A percentile compares a stretch with the other conserved stretches of the same genome.
Evolutionary conservation across 2,113 vertebrate genomes (phyloP).

Genomic region (Maccullochella peelii): DNA sequence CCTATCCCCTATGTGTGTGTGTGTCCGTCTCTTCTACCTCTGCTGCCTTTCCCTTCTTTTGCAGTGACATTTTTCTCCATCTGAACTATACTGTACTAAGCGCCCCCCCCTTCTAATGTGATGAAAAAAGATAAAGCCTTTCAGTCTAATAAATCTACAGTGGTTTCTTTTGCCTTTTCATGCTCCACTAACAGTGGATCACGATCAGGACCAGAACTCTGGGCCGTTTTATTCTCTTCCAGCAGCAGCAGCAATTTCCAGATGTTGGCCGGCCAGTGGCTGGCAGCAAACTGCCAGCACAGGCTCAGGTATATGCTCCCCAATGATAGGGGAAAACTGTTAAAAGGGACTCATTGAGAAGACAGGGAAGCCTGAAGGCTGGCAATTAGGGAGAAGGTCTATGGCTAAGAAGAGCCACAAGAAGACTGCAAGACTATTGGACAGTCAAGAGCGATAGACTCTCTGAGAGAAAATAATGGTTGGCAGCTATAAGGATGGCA

Average conservation of each 20-base stretch:
- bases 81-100: constrained; percentile 36
- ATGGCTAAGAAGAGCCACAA: not conserved
- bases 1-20: constrained; percentile 36
- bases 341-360: constrained; percentile 29
- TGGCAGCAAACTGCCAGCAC: constrained; percentile 63
- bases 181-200: constrained; percentile 64
- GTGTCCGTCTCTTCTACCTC: constrained; percentile 25
- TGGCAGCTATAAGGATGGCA: constrained; percentile 44
- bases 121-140: constrained; percentile 76
- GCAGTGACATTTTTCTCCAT: constrained; percentile 62
- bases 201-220: constrained; percentile 64
- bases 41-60: constrained; percentile 56
- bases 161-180: constrained; percentile 69
- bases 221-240: constrained; percentile 67
- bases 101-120: constrained; percentile 39
- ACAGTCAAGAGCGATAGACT: constrained; percentile 51
- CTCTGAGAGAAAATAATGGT: constrained; percentile 52
- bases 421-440: constrained; percentile 30
- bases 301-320: constrained; percentile 61
- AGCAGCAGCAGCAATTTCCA: constrained; percentile 72
- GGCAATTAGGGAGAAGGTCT: constrained; percentile 26
- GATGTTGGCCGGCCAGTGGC: constrained; percentile 61
- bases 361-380: constrained; percentile 23
- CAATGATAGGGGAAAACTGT: constrained; percentile 3
- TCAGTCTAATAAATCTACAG: constrained; percentile 68